Base-by-base conservation (phyloP, 2,113 vertebrate genomes). In the Lagopus leucura region DNA sequence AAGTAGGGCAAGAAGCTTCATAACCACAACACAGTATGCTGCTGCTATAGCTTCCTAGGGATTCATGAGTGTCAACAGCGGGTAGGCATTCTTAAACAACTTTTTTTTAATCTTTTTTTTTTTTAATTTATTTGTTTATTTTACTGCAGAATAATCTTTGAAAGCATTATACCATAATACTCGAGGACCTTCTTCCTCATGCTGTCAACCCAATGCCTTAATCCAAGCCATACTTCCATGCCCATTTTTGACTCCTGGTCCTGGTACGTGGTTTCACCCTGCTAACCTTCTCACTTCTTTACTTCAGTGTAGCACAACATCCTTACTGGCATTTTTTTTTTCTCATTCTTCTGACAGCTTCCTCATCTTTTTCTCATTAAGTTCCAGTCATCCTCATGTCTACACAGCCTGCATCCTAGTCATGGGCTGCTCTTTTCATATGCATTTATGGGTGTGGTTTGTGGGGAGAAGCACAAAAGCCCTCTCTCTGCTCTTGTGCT, bases 1-100 rank as follows among this genome's bases (percentile, higher is more conserved):
- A 76, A 60, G 9, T 64, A 77, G 55, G 34, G 8, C 65, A 67
- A 77, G 60, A 83, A 43, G 30, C 18, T 50, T 77, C 36, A 20
- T 80, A 61, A 18, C 36, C 32, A 55, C 42, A 66, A 2, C 0
- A 1, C 36, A 1, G 0, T 18, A 14, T 3, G 5, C 36, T 67
- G 40, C 60, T 38, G 8, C 55, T 13, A 50, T 8, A 20, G 6
- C 45, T 85, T 88, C 36, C n/a, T 80, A 32, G 32, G 38, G 32
- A 71, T 77, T 88, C 67, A 73, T 11, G 16, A 52, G 17, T 10
- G 2, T 34, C 10, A 48, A 38, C 75, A 32, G n/a, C 28, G 58
- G 19, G 28, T 1, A 58, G 58, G 30, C 69, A 47, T 80, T 82
- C 79, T 85, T 82, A 63, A 90, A 22, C 21, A 82, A 13, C 40